Percentiles rank a stretch among this genome's conserved stretches.
phyloP scores from a whole-genome alignment of 2,113 vertebrate species.

The Corythoichthys intestinalis region DNA sequence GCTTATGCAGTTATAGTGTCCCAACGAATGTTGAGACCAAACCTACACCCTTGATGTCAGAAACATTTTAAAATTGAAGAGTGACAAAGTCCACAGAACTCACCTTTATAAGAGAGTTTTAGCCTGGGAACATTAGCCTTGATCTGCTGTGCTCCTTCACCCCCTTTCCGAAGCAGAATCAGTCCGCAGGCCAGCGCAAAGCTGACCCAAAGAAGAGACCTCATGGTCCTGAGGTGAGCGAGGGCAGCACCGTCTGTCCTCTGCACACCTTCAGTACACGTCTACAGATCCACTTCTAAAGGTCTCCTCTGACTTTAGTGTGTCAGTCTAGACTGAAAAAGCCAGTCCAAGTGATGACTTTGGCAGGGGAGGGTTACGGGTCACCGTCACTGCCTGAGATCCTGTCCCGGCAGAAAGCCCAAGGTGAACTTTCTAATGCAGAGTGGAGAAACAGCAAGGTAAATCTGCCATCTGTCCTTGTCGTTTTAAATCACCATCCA shows the following conservation, averaged over 20 bases:
- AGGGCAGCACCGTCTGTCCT: slow-evolving; percentile 33
- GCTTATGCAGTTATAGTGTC: too few relatives aligned
- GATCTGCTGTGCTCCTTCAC: slow-evolving; percentile 75
- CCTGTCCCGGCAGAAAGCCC: slow-evolving; percentile 24
- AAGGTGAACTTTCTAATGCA: slow-evolving; percentile 23
- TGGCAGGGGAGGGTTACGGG: slow-evolving; percentile 64
- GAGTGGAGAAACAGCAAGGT: slow-evolving; percentile 17
- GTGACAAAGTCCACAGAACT: slow-evolving; percentile 43
- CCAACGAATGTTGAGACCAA: too few relatives aligned
- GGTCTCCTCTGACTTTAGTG: slow-evolving; percentile 21
- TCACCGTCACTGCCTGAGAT: slow-evolving; percentile 70
- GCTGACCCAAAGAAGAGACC: slow-evolving; percentile 79
- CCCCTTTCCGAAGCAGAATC: slow-evolving; percentile 67
- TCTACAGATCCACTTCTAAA: not conserved
- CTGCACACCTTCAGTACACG: slow-evolving; percentile 30
- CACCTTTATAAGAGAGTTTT: slow-evolving; percentile 95
- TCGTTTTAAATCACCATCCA: slow-evolving; percentile 24
- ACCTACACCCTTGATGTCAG: too few relatives aligned
- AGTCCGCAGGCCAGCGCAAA: slow-evolving; percentile 80
- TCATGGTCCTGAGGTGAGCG: slow-evolving; percentile 76
- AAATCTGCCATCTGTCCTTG: slow-evolving; percentile 17
- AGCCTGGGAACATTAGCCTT: slow-evolving; percentile 88
- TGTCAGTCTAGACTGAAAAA: slow-evolving; percentile 59
- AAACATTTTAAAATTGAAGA: not conserved
- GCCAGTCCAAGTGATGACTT: slow-evolving; percentile 64